Evolutionary conservation across 2,113 vertebrate genomes (phyloP).

Genomic region (Pithys albifrons): DNA sequence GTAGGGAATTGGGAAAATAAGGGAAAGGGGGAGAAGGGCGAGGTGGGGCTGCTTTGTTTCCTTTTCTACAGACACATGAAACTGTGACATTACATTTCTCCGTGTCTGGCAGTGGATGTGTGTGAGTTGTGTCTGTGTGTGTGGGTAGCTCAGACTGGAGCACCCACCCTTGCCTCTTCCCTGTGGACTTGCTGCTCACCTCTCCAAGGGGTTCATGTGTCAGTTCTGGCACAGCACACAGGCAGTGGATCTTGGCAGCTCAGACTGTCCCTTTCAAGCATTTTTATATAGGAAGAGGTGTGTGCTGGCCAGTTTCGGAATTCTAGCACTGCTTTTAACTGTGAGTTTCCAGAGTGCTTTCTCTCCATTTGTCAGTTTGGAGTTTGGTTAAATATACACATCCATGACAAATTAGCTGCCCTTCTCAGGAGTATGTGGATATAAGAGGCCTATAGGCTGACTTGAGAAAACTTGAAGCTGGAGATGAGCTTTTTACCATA

Average conservation of each 20-base stretch:
- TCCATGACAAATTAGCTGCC: neutral
- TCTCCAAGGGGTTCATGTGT: slow-evolving; percentile 23
- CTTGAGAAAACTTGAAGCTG: neutral
- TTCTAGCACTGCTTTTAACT: slow-evolving; percentile 41
- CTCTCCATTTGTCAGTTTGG: neutral
- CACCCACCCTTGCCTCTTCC: neutral
- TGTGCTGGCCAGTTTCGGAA: slow-evolving; percentile 40
- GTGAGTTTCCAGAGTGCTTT: slow-evolving; percentile 24
- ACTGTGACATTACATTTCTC: neutral
- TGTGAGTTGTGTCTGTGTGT: neutral
- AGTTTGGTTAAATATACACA: neutral
- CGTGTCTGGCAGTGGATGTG: neutral
- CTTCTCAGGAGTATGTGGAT: neutral
- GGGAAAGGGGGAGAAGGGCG: neutral
- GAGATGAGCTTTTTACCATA: neutral
- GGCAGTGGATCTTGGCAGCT: slow-evolving; percentile 43
- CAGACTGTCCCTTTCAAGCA: slow-evolving; percentile 11
- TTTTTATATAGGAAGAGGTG: slow-evolving; percentile 56
- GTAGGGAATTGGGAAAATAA: neutral
- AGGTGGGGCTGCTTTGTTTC: neutral
- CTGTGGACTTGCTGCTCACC: neutral
- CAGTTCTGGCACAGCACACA: slow-evolving; percentile 6
- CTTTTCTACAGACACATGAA: neutral
- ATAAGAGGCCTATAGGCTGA: neutral
- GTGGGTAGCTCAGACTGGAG: neutral